These are phyloP conservation scores for Melospiza georgiana DNA, from an alignment of 2,113 vertebrate genomes.

Conservation along the genomic window DNA sequence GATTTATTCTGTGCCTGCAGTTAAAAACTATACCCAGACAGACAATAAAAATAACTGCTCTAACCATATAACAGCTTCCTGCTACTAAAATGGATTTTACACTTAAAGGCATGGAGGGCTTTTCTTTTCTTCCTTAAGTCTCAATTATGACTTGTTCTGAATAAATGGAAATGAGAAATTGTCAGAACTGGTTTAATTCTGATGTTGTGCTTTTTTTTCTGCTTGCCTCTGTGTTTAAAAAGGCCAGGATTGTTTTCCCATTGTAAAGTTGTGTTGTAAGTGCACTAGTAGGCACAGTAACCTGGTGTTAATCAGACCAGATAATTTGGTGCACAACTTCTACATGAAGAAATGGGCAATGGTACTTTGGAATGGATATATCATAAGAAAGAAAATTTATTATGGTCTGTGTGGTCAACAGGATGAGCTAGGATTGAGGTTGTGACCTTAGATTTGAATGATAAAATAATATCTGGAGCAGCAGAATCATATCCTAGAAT, in stretches of 20 bases:
- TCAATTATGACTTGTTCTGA: constrained; percentile 41
- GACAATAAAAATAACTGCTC: constrained; percentile 87
- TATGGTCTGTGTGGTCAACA: not conserved
- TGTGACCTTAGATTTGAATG: not conserved
- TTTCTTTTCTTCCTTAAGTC: constrained; percentile 70
- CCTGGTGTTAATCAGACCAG: not conserved
- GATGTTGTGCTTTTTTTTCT: not conserved
- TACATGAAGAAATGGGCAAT: not conserved
- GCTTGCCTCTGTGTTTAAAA: not conserved
- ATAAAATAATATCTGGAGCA: not conserved
- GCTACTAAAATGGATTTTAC: constrained; percentile 82
- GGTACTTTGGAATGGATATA: not conserved
- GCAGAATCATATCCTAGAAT: not conserved
- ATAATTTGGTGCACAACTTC: not conserved
- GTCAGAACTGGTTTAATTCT: not conserved
- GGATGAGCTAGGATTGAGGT: not conserved
- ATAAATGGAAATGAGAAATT: constrained; percentile 64
- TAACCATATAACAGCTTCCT: constrained; percentile 78
- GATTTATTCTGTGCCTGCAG: constrained; percentile 82
- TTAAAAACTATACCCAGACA: constrained; percentile 82
- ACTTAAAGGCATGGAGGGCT: constrained; percentile 74
- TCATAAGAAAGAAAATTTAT: not conserved
- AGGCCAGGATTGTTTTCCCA: not conserved
- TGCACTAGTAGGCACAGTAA: not conserved
- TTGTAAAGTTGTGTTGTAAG: not conserved